phyloP scores from a whole-genome alignment of 2,113 vertebrate genomes.

The Pelodiscus sinensis region DNA sequence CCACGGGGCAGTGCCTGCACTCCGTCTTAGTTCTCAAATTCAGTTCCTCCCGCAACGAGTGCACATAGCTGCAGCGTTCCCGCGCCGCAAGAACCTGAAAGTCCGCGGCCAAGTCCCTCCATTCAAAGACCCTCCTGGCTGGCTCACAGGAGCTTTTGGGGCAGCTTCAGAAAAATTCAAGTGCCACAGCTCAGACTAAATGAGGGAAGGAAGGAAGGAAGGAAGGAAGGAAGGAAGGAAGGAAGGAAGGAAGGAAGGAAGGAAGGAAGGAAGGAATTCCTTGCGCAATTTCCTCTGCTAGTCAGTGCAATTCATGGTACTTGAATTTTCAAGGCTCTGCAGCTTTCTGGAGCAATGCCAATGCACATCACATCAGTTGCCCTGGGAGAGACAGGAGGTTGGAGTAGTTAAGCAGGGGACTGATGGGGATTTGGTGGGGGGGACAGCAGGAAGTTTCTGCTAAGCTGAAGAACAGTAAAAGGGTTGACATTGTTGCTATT shows the following conservation, averaged over 20 bases:
- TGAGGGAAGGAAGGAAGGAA: not conserved
- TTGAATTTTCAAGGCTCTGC: not conserved
- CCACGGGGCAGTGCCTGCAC: not conserved
- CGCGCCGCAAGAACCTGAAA: not conserved
- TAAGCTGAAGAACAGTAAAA: not conserved
- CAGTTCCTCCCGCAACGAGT: not conserved
- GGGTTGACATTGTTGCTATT: not conserved
- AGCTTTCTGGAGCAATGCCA: not conserved
- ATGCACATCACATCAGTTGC: not conserved
- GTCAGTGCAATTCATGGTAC: not conserved
- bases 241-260: not conserved
- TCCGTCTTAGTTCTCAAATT: not conserved
- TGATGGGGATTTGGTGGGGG: not conserved
- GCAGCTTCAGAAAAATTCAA: not conserved
- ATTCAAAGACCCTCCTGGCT: not conserved
- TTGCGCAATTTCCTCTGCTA: not conserved
- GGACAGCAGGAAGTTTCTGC: not conserved
- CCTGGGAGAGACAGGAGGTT: not conserved
- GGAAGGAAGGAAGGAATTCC: not conserved
- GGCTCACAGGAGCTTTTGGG: not conserved
- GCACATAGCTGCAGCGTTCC: not conserved
- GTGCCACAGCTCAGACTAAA: not conserved
- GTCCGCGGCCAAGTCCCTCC: not conserved
- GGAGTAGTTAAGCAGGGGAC: not conserved
- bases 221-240: not conserved